A percentile compares a stretch with the other conserved stretches of the same genome.
Evolutionary conservation across 2,113 vertebrate genomes (phyloP).

Genomic region (Vanacampus margaritifer): DNA sequence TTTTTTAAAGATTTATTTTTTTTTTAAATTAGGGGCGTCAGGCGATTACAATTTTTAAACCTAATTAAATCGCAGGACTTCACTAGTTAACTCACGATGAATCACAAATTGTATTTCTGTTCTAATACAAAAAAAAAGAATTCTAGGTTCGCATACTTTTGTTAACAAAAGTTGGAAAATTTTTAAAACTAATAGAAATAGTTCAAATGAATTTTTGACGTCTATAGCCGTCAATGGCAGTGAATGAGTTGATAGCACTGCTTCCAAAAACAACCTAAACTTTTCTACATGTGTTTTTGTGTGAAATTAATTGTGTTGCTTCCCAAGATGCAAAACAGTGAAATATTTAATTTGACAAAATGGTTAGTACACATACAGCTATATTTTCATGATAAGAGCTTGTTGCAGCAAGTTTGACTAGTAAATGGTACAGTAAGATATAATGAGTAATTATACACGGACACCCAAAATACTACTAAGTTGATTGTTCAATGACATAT

Average conservation of each 20-base stretch:
- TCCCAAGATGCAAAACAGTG: background rate
- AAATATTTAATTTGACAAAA: background rate
- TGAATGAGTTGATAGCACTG: background rate
- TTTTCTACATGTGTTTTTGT: background rate
- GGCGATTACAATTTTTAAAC: too few relatives aligned
- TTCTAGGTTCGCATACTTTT: too few relatives aligned
- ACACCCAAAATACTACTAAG: background rate
- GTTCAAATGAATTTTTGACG: too few relatives aligned
- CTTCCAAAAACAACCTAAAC: background rate
- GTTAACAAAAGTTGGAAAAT: too few relatives aligned
- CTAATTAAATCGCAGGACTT: too few relatives aligned
- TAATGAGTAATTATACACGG: background rate
- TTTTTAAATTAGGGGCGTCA: too few relatives aligned
- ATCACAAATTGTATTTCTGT: too few relatives aligned
- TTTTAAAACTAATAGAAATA: too few relatives aligned
- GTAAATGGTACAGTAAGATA: background rate
- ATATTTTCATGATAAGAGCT: background rate
- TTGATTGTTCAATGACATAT: background rate
- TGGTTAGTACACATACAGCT: background rate
- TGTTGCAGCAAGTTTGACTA: background rate
- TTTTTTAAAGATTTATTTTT: too few relatives aligned
- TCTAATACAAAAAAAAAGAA: too few relatives aligned
- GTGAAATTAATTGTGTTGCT: background rate
- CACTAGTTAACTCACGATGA: too few relatives aligned
- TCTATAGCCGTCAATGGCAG: too few relatives aligned